phyloP scores from a whole-genome alignment of 2,113 vertebrate genomes.

The Anolis carolinensis region DNA sequence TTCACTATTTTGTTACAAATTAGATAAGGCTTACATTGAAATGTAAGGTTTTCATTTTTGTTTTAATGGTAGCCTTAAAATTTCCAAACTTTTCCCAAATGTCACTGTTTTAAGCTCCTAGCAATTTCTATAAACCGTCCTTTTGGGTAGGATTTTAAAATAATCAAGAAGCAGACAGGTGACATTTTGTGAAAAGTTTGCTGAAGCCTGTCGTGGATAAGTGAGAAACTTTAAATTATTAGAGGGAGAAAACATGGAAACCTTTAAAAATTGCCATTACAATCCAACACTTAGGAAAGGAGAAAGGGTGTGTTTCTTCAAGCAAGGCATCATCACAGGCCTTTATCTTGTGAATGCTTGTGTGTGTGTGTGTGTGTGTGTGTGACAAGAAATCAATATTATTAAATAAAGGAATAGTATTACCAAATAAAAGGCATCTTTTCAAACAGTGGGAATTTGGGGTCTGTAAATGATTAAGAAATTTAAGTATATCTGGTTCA shows the following conservation, averaged over 20 bases:
- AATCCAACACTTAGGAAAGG: not conserved
- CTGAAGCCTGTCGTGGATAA: not conserved
- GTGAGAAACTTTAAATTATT: not conserved
- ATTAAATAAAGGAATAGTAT: too few species aligned
- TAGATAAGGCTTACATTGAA: not conserved
- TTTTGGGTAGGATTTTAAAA: not conserved
- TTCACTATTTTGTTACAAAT: not conserved
- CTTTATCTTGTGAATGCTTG: not conserved
- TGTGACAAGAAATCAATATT: not conserved
- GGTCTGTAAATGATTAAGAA: not conserved
- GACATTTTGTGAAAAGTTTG: not conserved
- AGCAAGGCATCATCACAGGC: not conserved
- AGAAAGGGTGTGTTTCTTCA: not conserved
- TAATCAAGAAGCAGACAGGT: not conserved
- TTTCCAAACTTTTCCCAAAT: not conserved
- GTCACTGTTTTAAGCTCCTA: not conserved
- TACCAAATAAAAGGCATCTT: not conserved
- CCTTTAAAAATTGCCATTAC: not conserved
- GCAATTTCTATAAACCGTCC: not conserved
- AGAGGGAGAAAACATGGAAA: not conserved
- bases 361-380: not conserved
- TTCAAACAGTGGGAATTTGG: not conserved
- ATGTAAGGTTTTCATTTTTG: too few species aligned
- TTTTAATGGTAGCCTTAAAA: not conserved
- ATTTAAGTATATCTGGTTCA: not conserved